phyloP scores from a whole-genome alignment of 2,797 vertebrate species.

The Rhodeus uyekii region DNA sequence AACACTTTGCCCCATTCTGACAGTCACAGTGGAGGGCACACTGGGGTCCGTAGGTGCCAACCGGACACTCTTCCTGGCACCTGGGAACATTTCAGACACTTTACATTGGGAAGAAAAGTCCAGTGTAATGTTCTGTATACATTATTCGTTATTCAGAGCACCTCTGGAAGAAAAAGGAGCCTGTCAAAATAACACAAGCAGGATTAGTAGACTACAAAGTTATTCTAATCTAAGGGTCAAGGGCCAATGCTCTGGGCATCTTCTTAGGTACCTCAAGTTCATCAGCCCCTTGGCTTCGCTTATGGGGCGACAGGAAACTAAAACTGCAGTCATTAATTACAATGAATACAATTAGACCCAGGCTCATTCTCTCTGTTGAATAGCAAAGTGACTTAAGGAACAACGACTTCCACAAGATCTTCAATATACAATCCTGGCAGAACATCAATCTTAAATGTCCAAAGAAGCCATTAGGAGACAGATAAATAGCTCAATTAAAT shows the following conservation, averaged over 20 bases:
- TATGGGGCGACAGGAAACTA: constrained; percentile 49
- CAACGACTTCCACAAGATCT: constrained; percentile 79
- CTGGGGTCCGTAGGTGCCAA: constrained; percentile 90
- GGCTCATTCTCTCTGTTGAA: constrained; percentile 67
- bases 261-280: constrained; percentile 43
- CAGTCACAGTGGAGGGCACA: constrained; percentile 91
- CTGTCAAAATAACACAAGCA: constrained; percentile 8
- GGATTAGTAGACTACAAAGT: constrained; percentile 15
- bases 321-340: constrained; percentile 55
- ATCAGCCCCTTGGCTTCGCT: constrained; percentile 40
- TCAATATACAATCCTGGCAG: constrained; percentile 78
- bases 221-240: constrained; percentile 33
- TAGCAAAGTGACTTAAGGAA: constrained; percentile 79
- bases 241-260: constrained; percentile 38
- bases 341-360: constrained; percentile 58
- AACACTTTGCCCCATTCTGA: constrained; percentile 93
- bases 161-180: constrained; percentile 1
- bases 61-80: constrained; percentile 96
- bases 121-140: constrained; percentile 5
- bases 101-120: constrained; percentile 25
- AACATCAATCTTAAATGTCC: constrained; percentile 85
- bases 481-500: constrained; percentile 93
- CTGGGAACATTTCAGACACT: constrained; percentile 69
- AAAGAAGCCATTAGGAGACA: constrained; percentile 86
- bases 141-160: neutral